phyloP scores from a whole-genome alignment of 2,113 vertebrate species.

The mouse (Mus musculus) region GRCm39 chr4:63748001-63748500 shows the following conservation, averaged over 20 bases:
- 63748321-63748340: slow-evolving; percentile 46
- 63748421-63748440: neutral
- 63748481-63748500: neutral
- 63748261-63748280: neutral
- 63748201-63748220: slow-evolving; percentile 2
- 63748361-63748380: neutral
- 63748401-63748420: fast-evolving
- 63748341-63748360: neutral
- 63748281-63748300: neutral
- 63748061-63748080: neutral
- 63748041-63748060: neutral
- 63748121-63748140: neutral
- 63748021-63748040: neutral
- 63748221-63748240: neutral
- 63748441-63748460: neutral
- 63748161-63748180: neutral
- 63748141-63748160: neutral
- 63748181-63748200: neutral
- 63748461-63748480: neutral
- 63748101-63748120: neutral
- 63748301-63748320: neutral
- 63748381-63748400: neutral
- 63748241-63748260: neutral
- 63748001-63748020: neutral
- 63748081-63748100: neutral